Evolutionary conservation across 2,888 invertebrate genomes (phyloP).

Genomic region (Sinotaia quadrata): DNA sequence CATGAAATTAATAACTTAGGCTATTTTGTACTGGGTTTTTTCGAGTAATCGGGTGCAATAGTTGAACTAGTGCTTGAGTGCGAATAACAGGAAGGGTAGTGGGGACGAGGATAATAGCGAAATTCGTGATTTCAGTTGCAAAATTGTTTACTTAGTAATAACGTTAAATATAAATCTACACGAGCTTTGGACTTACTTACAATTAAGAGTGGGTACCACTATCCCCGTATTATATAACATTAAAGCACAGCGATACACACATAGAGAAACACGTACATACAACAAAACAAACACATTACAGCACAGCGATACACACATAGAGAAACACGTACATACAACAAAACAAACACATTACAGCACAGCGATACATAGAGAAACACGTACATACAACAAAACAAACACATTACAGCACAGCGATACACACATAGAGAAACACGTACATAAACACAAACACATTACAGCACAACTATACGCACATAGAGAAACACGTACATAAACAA

Average conservation of each 20-base stretch:
- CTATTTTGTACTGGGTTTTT: too few species aligned
- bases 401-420: background rate
- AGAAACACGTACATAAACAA: conserved; percentile 1
- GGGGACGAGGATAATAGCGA: too few species aligned
- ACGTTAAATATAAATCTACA: too few species aligned
- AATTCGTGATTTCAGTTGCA: too few species aligned
- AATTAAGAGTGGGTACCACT: too few species aligned
- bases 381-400: conserved; percentile 5
- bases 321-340: conserved; percentile 5
- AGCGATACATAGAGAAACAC: conserved; percentile 7
- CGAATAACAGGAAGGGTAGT: too few species aligned
- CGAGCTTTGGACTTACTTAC: too few species aligned
- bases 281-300: background rate
- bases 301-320: conserved; percentile 4
- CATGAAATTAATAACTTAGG: too few species aligned
- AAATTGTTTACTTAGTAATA: too few species aligned
- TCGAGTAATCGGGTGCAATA: too few species aligned
- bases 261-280: conserved; percentile 13
- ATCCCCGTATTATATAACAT: too few species aligned
- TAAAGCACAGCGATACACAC: conserved; percentile 13
- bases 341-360: conserved; percentile 6
- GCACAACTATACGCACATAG: background rate
- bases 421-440: conserved; percentile 13
- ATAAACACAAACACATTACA: conserved; percentile 9
- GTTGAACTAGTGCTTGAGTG: too few species aligned